Base-by-base conservation (phyloP, 2,888 invertebrate genomes). In the Pherbina coryleti region DNA sequence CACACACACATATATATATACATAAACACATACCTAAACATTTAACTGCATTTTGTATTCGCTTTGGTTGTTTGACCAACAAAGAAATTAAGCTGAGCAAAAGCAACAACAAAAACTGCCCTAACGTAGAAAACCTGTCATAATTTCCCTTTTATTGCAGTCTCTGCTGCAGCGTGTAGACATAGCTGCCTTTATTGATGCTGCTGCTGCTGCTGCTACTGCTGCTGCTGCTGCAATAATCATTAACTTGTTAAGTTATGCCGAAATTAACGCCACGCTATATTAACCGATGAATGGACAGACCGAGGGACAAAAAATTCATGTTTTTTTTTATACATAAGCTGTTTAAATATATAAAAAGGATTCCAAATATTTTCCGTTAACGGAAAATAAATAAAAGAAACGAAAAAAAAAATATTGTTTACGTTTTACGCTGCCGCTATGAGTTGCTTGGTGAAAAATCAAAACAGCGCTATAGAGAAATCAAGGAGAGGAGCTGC, bases 161-260 rank as follows among this genome's bases (percentile, higher is more conserved):
- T 31, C 28, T 11, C 64, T 17, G 64, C 64, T 19, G 55, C 17
- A 9, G 19, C 57, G 2, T 5, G 19, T 1, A 25, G 11, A 3
- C 44, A 44, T 8, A 57, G 53, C 34, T 66, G 37, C 49, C 28
- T 25, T 37, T 28, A 28, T 55, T 28, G n/a, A n/a, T 25, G 64
- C 28, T 70, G 55, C 74, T 51, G 53, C 31, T 73, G 51, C n/a
- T 31, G 55, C 34, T 60, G 49, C 17, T 25, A 25, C 31, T 60
- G 44, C 44, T 37, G 69, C 53, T 62, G 51, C 55, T 44, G 55
- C 64, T 11, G 55, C 53, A 70, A 75, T 75, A 62, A 75, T 70
- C 71, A 79, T 73, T 77, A 76, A 74, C 77, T 81, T 79, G 77
- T 79, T 80, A 78, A 82, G 74, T 79, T 77, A 81, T 81, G 72